These are phyloP conservation scores for Melieria picta DNA, from an alignment of 2,888 invertebrate genomes.

Conservation along the genomic window DNA sequence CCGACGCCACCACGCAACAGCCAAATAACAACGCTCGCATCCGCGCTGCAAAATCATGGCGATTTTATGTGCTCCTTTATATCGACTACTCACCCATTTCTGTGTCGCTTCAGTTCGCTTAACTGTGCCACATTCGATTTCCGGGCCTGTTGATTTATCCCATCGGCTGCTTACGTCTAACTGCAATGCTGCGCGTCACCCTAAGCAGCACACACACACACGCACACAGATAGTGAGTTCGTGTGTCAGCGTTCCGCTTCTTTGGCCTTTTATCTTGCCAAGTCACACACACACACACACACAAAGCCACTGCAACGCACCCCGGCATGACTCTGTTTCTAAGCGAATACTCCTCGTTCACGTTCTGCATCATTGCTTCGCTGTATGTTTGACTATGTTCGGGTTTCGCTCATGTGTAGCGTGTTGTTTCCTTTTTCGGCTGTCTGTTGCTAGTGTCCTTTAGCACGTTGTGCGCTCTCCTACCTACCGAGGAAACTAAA, in stretches of 20 bases:
- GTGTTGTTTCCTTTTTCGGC: neutral
- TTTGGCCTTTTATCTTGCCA: no score
- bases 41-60: no score
- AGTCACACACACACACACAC: neutral
- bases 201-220: no score
- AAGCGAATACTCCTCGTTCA: neutral
- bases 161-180: constrained; percentile 1
- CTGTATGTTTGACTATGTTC: neutral
- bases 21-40: no score
- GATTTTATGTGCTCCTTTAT: neutral
- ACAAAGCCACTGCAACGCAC: neutral
- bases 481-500: constrained; percentile 30
- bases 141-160: constrained; percentile 36
- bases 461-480: neutral
- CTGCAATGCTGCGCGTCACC: no score
- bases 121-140: constrained; percentile 37
- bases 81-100: neutral
- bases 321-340: no score
- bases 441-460: neutral
- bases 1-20: no score
- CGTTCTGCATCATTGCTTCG: neutral
- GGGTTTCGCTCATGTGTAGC: neutral
- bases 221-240: no score
- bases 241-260: no score
- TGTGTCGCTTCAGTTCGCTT: constrained; percentile 16